Evolutionary conservation across 2,113 vertebrate genomes (phyloP).

Genomic region (Prolemur simus): DNA sequence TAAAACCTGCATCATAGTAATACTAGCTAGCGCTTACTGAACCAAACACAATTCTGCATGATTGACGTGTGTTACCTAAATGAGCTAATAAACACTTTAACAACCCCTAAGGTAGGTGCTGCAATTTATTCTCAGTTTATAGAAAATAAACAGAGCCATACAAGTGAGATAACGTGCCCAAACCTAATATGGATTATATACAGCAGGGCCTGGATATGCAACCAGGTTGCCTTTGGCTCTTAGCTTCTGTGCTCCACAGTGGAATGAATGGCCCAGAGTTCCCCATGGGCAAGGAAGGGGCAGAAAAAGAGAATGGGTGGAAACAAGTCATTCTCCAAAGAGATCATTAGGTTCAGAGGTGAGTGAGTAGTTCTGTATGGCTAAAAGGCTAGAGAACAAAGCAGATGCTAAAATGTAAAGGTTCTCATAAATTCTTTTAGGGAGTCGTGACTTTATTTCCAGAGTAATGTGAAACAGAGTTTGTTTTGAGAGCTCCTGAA

Average conservation of each 20-base stretch:
- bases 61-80: neutral
- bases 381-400: neutral
- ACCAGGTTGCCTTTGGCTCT: neutral
- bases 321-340: neutral
- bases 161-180: neutral
- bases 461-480: slow-evolving; percentile 10
- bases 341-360: neutral
- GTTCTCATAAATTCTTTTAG: neutral
- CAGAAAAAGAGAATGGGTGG: neutral
- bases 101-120: neutral
- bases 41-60: neutral
- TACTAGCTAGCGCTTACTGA: neutral
- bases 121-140: neutral
- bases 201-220: neutral
- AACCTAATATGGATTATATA: neutral
- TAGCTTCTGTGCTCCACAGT: neutral
- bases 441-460: slow-evolving; percentile 9
- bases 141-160: neutral
- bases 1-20: neutral
- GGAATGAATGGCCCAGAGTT: neutral
- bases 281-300: neutral
- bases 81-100: neutral
- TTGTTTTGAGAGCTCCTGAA: neutral
- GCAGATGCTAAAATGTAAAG: neutral
- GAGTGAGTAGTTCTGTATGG: neutral